phyloP scores from a whole-genome alignment of 2,888 invertebrate species.

The Gymnocheta viridis region DNA sequence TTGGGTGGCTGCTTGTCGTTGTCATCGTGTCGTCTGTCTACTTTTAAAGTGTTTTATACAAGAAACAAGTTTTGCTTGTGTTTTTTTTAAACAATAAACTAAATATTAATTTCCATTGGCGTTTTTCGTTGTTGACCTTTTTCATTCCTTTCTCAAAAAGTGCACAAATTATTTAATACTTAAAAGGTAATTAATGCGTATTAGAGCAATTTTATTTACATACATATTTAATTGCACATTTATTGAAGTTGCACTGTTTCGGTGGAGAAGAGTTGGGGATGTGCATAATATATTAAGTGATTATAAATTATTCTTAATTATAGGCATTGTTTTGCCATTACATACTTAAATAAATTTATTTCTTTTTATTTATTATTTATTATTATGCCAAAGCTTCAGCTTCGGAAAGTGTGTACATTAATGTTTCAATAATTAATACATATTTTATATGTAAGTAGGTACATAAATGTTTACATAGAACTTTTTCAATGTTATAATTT shows the following conservation, averaged over 20 bases:
- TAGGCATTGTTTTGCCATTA: too few species aligned
- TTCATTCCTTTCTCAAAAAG: conserved; percentile 34
- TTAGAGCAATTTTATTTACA: too few species aligned
- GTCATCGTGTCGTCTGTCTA: conserved; percentile 27
- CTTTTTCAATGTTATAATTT: conserved; percentile 65
- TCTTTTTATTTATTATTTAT: too few species aligned
- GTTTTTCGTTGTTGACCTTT: conserved; percentile 56
- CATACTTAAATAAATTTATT: too few species aligned
- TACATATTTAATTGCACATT: background rate
- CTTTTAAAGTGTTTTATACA: conserved; percentile 17
- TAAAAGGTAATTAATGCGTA: conserved; percentile 57
- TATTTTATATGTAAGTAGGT: background rate
- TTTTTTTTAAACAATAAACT: conserved; percentile 27
- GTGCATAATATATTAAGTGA: too few species aligned
- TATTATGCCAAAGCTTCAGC: too few species aligned
- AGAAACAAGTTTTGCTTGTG: conserved; percentile 49
- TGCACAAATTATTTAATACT: conserved; percentile 50
- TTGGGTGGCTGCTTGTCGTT: conserved; percentile 35
- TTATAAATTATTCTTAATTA: too few species aligned
- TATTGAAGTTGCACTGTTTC: too few species aligned
- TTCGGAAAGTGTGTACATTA: too few species aligned
- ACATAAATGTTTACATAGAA: conserved; percentile 52
- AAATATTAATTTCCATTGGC: conserved; percentile 2
- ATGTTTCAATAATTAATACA: too few species aligned
- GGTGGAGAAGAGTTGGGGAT: too few species aligned